Evolutionary conservation across 2,113 vertebrate genomes (phyloP).

Genomic region (Zootoca vivipara): DNA sequence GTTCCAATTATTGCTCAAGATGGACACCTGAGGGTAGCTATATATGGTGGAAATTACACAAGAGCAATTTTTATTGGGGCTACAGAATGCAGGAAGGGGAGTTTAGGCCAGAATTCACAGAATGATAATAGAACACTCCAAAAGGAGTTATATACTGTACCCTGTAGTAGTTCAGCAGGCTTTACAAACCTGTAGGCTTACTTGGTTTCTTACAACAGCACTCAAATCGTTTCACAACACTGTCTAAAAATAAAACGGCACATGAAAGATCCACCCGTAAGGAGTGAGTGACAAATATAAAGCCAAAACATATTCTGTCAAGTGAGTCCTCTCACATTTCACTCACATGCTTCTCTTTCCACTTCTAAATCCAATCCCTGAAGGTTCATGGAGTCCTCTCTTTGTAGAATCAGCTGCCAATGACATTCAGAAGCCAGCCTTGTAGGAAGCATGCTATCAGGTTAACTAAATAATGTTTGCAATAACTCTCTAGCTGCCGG

Average conservation of each 20-base stretch:
- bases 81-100: too few species aligned
- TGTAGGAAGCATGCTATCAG: not conserved
- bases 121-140: too few species aligned
- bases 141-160: too few species aligned
- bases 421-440: not conserved
- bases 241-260: not conserved
- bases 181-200: not conserved
- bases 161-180: not conserved
- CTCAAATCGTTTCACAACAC: not conserved
- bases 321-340: not conserved
- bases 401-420: constrained; percentile 10
- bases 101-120: too few species aligned
- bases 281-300: not conserved
- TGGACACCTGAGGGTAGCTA: too few species aligned
- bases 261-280: not conserved
- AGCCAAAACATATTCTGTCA: not conserved
- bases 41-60: too few species aligned
- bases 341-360: constrained; percentile 4
- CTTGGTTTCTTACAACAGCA: not conserved
- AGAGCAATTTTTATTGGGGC: too few species aligned
- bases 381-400: not conserved
- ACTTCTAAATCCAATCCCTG: not conserved
- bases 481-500: not conserved
- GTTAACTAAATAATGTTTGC: constrained; percentile 10
- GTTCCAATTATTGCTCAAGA: not conserved